These are phyloP conservation scores for Morpho deidamia DNA, from an alignment of 2,888 invertebrate genomes.

Conservation along the genomic window DNA sequence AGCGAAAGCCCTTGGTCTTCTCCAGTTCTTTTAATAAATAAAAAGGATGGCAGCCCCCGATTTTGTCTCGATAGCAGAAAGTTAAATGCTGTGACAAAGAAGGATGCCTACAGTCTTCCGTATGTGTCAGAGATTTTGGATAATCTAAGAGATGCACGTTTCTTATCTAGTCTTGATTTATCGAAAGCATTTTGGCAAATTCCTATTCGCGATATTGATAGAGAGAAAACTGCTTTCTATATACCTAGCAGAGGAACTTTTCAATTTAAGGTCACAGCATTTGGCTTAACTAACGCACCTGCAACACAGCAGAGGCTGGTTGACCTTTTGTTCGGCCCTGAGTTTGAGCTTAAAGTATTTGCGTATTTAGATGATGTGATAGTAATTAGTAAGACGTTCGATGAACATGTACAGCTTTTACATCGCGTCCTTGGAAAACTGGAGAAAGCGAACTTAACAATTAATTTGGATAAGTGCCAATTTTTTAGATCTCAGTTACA, in stretches of 20 bases:
- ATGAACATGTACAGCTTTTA: conserved; percentile 23
- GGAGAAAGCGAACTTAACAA: conserved; percentile 24
- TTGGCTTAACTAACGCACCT: conserved; percentile 28
- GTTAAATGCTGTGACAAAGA: conserved; percentile 21
- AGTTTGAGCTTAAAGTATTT: conserved; percentile 21
- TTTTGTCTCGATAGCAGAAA: conserved; percentile 26
- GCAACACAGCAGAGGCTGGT: conserved; percentile 31
- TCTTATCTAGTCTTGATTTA: conserved; percentile 26
- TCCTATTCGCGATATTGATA: conserved; percentile 9
- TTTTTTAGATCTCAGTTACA: conserved; percentile 25
- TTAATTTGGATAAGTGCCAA: conserved; percentile 26
- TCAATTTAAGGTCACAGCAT: conserved; percentile 20
- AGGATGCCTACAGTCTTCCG: conserved; percentile 20
- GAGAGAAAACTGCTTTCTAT: conserved; percentile 25
- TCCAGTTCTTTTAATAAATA: conserved; percentile 21
- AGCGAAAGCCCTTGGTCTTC: conserved; percentile 25
- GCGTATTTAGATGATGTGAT: conserved; percentile 29
- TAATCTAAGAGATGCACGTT: conserved; percentile 28
- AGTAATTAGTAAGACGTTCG: conserved; percentile 16
- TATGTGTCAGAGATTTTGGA: conserved; percentile 31
- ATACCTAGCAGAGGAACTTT: conserved; percentile 24
- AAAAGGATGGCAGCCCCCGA: conserved; percentile 17
- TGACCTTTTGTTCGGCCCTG: conserved; percentile 21
- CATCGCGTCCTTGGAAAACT: conserved; percentile 21
- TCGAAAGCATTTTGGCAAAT: conserved; percentile 29